Conservation (phyloP, 1,140 invertebrate genomes). For the Mesaphorura yosii region DNA sequence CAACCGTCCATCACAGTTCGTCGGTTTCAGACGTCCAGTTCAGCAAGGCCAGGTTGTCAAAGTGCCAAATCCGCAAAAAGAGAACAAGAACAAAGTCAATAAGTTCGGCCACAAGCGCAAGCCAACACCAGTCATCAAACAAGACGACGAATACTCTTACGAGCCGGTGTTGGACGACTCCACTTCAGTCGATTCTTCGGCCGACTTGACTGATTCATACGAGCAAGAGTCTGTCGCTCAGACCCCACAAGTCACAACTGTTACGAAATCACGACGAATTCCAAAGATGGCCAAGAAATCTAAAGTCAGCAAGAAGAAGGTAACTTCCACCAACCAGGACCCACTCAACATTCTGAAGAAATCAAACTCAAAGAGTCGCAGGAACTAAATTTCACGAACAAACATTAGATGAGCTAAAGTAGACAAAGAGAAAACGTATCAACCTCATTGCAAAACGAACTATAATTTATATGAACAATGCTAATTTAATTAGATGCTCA, state of each 20-base stretch:
- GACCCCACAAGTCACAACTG: too few species aligned
- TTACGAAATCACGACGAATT: too few species aligned
- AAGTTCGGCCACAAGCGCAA: too few species aligned
- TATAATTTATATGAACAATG: too few species aligned
- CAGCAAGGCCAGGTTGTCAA: background rate
- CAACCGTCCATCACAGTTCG: background rate
- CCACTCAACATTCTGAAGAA: conserved; percentile 16
- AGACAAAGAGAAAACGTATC: too few species aligned
- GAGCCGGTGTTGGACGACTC: background rate
- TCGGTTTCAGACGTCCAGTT: background rate
- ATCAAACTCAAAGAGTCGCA: background rate
- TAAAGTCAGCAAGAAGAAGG: too few species aligned
- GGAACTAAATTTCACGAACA: too few species aligned
- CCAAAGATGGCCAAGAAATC: too few species aligned
- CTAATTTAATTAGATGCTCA: too few species aligned
- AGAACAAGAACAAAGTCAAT: background rate
- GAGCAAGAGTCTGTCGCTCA: background rate
- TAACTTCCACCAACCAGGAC: too few species aligned
- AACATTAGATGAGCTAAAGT: too few species aligned
- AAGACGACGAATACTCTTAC: background rate
- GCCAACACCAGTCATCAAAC: conserved; percentile 6
- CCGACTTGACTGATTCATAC: background rate
- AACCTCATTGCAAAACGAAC: too few species aligned
- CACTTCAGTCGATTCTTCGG: background rate
- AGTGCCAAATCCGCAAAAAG: background rate